phyloP scores from a whole-genome alignment of 2,888 invertebrate species.

The Drosophila pseudotakahashii region DNA sequence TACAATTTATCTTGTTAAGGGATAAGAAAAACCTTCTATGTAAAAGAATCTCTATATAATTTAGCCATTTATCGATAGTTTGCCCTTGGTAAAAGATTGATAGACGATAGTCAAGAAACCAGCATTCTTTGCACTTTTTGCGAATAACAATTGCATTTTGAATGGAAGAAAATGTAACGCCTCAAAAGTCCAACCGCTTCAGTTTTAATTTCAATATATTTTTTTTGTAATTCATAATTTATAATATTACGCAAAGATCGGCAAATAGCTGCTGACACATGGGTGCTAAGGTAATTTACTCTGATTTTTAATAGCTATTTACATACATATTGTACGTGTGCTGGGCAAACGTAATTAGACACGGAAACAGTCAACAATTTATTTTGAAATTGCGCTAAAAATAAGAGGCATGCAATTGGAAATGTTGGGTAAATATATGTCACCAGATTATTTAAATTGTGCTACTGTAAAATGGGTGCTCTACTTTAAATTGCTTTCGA shows the following conservation, averaged over 20 bases:
- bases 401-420: background rate
- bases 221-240: background rate
- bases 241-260: background rate
- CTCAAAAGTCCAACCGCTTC: background rate
- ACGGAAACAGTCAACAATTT: conserved; percentile 6
- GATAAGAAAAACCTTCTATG: too few species aligned
- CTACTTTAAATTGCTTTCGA: too few species aligned
- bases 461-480: background rate
- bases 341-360: conserved; percentile 11
- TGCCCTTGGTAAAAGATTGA: background rate
- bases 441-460: background rate
- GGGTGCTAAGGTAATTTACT: background rate
- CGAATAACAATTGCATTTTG: too few species aligned
- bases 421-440: background rate
- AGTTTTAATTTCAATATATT: background rate
- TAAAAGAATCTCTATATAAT: too few species aligned
- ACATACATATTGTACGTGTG: background rate
- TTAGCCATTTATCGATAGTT: background rate
- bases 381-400: conserved; percentile 3
- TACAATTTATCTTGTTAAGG: too few species aligned
- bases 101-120: background rate
- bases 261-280: background rate
- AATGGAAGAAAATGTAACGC: background rate
- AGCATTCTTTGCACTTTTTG: background rate
- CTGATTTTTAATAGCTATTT: background rate